Evolutionary conservation across 2,113 vertebrate genomes (phyloP).

Genomic region (Toxotes jaculatrix): DNA sequence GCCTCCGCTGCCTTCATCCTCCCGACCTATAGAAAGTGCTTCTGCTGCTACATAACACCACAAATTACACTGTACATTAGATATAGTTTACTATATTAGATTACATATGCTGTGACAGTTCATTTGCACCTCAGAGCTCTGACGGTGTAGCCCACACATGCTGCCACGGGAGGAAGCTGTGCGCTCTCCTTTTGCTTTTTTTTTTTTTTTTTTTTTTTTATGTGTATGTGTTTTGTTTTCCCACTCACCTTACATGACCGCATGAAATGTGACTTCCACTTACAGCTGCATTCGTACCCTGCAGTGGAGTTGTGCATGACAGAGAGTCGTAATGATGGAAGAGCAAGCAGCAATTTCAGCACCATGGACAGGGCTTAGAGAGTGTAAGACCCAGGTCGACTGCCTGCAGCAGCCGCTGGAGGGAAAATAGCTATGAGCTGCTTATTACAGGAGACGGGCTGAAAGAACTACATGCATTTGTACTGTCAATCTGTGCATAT

Average conservation of each 20-base stretch:
- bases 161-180: constrained; percentile 21
- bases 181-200: not conserved
- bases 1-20: constrained; percentile 28
- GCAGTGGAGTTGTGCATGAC: constrained; percentile 18
- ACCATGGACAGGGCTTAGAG: constrained; percentile 69
- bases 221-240: constrained; percentile 4
- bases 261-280: constrained; percentile 5
- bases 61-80: constrained; percentile 2
- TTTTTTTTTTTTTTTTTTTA: not conserved
- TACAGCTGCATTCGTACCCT: constrained; percentile 1
- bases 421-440: constrained; percentile 19
- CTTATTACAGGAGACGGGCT: constrained; percentile 29
- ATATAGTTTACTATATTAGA: constrained; percentile 8
- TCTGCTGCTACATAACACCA: not conserved
- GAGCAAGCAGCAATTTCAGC: constrained; percentile 61
- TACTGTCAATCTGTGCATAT: not conserved
- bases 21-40: not conserved
- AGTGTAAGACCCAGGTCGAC: constrained; percentile 2
- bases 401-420: constrained; percentile 20
- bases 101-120: not conserved
- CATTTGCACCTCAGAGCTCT: not conserved
- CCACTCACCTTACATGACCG: constrained; percentile 8
- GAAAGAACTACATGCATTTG: not conserved
- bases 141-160: constrained; percentile 18
- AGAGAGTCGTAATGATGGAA: constrained; percentile 49